Base-by-base conservation (phyloP, 2,797 vertebrate genomes). In the Valencia hispanica region DNA sequence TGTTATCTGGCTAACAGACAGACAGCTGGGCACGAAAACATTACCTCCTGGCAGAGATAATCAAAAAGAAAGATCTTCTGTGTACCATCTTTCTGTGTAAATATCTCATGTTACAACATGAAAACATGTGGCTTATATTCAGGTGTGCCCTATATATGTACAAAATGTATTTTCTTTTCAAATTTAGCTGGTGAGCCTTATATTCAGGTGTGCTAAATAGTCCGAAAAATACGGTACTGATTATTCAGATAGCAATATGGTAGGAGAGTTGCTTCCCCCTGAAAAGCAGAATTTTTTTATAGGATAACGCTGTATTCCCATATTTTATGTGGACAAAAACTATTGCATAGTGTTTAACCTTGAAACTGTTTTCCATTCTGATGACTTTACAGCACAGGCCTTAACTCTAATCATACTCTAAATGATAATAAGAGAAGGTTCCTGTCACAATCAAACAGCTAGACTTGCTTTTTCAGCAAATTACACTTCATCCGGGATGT, bases 361-460 rank as follows among this genome's bases (percentile, higher is more conserved):
- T 39, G 20, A 9, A 36, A 80, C 27, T 57, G 68, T 80, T 86
- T 89, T 73, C 77, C 15, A 61, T 78, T 73, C 45, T 71, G 68
- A 69, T 70, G 59, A 50, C 48, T 70, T 74, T 69, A 17, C 43
- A 61, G 66, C 48, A 17, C 50, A 75, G 68, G 70, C 73, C 73
- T 82, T 75, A 77, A 53, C 66, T 88, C 57, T 82, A 75, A 81
- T 84, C 72, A 80, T 68, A 59, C 73, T 74, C 53, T 48, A 81
- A 86, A 72, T 82, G 69, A 79, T 85, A 91, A 87, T 87, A 86
- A 87, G 57, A 84, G 39, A 30, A 48, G 57, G 71, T 69, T 83
- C 73, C 76, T 83, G 45, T 83, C 75, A 72, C 65, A n/a, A 27
- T 72, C 75, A 41, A 76, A 75, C n/a, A 65, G 43, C 34, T 27